A percentile compares a stretch with the other conserved stretches of the same genome.
phyloP scores from a whole-genome alignment of 2,113 vertebrate species.

The Sander vitreus region DNA sequence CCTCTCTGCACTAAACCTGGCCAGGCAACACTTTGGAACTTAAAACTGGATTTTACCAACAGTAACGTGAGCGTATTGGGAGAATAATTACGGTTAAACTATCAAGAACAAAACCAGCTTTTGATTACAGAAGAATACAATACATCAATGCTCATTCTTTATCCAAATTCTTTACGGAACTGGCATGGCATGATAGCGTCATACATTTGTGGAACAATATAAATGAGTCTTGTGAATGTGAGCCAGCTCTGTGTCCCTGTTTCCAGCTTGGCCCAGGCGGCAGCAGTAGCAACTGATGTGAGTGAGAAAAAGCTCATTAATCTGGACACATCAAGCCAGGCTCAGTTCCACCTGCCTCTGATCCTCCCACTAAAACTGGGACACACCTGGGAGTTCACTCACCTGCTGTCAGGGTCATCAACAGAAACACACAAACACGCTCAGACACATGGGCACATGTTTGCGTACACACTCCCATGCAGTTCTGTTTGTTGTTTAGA shows the following conservation, averaged over 20 bases:
- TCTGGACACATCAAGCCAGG: slow-evolving; percentile 70
- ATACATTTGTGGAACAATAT: slow-evolving; percentile 64
- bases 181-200: slow-evolving; percentile 56
- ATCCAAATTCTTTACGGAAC: slow-evolving; percentile 49
- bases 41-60: slow-evolving; percentile 42
- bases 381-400: slow-evolving; percentile 82
- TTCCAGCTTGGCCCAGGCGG: slow-evolving; percentile 70
- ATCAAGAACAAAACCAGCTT: slow-evolving; percentile 50
- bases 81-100: slow-evolving; percentile 57
- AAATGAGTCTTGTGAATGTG: slow-evolving; percentile 60
- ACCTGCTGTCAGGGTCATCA: slow-evolving; percentile 75
- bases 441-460: slow-evolving; percentile 21
- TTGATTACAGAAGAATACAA: slow-evolving; percentile 51
- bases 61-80: slow-evolving; percentile 32
- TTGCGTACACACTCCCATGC: slow-evolving; percentile 9
- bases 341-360: slow-evolving; percentile 75
- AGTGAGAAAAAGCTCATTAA: slow-evolving; percentile 80
- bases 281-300: slow-evolving; percentile 72
- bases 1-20: slow-evolving; percentile 35
- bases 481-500: background rate
- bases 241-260: slow-evolving; percentile 72
- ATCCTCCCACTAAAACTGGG: slow-evolving; percentile 79
- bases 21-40: slow-evolving; percentile 52
- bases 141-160: slow-evolving; percentile 46
- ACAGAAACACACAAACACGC: slow-evolving; percentile 53